Percentiles rank a stretch among this genome's conserved stretches.
Conservation (phyloP, 2,797 vertebrate species). For the Crocidura indochinensis region DNA sequence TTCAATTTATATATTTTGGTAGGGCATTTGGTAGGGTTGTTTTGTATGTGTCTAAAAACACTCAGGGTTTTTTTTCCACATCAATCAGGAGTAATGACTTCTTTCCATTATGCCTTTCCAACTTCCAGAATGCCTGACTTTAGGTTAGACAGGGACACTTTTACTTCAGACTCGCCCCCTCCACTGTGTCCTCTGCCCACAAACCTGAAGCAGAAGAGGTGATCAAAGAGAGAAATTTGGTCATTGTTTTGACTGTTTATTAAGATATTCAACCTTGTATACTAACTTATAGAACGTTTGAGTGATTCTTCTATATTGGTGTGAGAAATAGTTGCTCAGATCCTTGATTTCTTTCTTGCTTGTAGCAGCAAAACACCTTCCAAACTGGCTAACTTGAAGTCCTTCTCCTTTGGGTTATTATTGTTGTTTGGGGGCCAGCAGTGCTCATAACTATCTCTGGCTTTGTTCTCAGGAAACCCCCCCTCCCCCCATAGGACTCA, state of each 20-base stretch:
- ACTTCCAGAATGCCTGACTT: not conserved
- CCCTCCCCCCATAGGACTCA: too few relatives aligned
- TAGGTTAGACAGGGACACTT: not conserved
- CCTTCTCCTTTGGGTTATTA: not conserved
- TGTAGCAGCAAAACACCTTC: not conserved
- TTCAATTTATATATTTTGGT: not conserved
- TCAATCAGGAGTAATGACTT: not conserved
- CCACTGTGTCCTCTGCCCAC: too few relatives aligned
- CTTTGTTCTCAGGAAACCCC: too few relatives aligned
- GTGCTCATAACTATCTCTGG: too few relatives aligned
- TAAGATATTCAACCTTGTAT: not conserved
- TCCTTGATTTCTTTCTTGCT: not conserved
- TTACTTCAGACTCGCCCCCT: too few relatives aligned
- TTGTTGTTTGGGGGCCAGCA: too few relatives aligned
- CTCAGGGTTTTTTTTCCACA: not conserved
- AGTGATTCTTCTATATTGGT: not conserved
- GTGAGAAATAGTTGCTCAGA: not conserved
- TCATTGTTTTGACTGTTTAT: not conserved
- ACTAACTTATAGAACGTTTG: not conserved
- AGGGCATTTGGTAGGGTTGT: not conserved
- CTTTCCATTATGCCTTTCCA: not conserved
- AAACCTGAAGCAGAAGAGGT: not conserved
- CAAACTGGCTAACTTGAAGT: not conserved
- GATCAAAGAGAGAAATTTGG: conserved; percentile 5
- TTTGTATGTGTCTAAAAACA: not conserved